phyloP scores from a whole-genome alignment of 2,113 vertebrate species.

The Grus americana region DNA sequence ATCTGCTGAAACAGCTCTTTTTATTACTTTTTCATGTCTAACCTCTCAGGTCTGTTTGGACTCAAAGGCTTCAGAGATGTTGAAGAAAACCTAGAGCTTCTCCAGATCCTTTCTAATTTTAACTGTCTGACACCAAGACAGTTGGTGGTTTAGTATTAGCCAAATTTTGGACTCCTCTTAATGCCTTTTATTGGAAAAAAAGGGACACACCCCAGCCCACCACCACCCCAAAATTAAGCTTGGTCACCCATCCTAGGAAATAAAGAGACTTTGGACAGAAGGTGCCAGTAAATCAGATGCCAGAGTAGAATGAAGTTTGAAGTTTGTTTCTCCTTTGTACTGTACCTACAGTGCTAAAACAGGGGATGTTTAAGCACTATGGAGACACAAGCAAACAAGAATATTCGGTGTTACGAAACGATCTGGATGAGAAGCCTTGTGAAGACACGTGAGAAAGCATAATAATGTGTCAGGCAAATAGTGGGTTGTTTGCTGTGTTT shows the following conservation, averaged over 20 bases:
- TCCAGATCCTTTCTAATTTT: neutral
- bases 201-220: rapidly evolving
- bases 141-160: neutral
- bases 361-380: neutral
- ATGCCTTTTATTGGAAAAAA: neutral
- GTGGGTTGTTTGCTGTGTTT: neutral
- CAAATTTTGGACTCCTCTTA: neutral
- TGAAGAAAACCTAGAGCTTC: neutral
- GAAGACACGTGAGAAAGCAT: neutral
- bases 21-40: neutral
- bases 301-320: neutral
- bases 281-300: neutral
- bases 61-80: neutral
- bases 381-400: neutral
- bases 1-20: neutral
- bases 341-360: neutral
- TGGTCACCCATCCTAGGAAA: neutral
- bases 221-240: neutral
- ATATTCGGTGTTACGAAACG: neutral
- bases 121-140: neutral
- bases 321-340: neutral
- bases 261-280: neutral
- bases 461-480: neutral
- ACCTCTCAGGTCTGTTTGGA: neutral
- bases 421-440: neutral